Base-by-base conservation (phyloP, 2,113 vertebrate genomes). In the Cichladusa arquata region DNA sequence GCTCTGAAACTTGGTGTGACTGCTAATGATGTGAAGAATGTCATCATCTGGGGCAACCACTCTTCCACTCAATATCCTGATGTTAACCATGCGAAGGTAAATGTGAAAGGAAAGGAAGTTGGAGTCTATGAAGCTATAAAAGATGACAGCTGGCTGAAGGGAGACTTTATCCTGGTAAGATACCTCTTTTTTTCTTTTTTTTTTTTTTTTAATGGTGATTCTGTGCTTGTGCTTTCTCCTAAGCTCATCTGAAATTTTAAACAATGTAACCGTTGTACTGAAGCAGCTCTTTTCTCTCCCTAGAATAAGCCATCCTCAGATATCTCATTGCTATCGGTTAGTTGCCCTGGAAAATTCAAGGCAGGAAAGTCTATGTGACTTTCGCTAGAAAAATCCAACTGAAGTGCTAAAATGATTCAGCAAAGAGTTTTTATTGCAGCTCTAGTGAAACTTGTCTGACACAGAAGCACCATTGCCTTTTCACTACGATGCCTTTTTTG, bases 21-120 rank as follows among this genome's bases (percentile, higher is more conserved):
- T 77, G 93, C 98, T 10, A 98, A 98, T 93, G 97, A 97, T 24
- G 99, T 99, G 84, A 99, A 99, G 98, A 99, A 99, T 57, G 99
- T 99, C 76, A 99, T 99, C 93, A 99, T 99, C 97, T 99, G 99
- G 99, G 99, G 99, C 44, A 99, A 99, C 97, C 99, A 99, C 97
- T 99, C 99, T 40, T 99, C 99, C 61, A 99, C 99, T 91, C 99
- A 99, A 76, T 99, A 99, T 97, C 99, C 99, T 28, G 99, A 99
- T 95, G 99, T 99, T 78, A 98, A 98, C 90, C 99, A 99, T 60
- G 98, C 99, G 1, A 98, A 98, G 73, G 99, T 99, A 62, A 98
- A 98, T 20, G 8, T 98, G 38, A 88, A 98, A 10, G 99, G 99
- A 80, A 97, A 97, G n/a, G 98, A 99, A 95, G 77, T 97, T 69